phyloP scores from a whole-genome alignment of 2,888 invertebrate species.

The Caenorhabditis panamensis region DNA sequence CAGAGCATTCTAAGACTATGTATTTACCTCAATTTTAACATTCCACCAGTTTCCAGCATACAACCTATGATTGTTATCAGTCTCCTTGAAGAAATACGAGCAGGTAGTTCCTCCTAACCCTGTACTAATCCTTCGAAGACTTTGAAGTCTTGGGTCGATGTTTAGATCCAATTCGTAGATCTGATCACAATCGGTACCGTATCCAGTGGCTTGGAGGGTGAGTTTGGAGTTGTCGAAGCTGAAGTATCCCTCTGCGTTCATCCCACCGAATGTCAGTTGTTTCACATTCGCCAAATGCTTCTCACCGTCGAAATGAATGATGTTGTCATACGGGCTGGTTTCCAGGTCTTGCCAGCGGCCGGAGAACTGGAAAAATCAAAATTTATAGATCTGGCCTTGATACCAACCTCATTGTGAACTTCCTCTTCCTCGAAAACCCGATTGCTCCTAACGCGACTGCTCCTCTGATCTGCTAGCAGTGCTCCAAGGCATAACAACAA shows the following conservation, averaged over 20 bases:
- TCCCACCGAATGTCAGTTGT: conserved; percentile 78
- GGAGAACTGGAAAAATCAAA: conserved; percentile 30
- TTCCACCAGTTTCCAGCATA: conserved; percentile 78
- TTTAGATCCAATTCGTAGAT: conserved; percentile 78
- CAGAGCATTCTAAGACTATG: background rate
- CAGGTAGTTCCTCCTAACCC: conserved; percentile 76
- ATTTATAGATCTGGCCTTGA: too few relatives aligned
- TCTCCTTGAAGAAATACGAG: conserved; percentile 75
- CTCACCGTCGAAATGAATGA: conserved; percentile 70
- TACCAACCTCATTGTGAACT: conserved; percentile 5
- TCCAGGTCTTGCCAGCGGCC: conserved; percentile 67
- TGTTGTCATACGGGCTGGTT: conserved; percentile 64
- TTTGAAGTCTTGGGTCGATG: conserved; percentile 64
- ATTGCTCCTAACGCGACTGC: conserved; percentile 23
- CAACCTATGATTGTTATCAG: conserved; percentile 74
- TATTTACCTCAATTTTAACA: conserved; percentile 54
- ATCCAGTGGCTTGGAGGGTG: conserved; percentile 77
- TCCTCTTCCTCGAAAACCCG: conserved; percentile 36
- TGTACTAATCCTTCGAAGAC: conserved; percentile 68
- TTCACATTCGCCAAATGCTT: conserved; percentile 75
- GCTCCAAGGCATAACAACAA: background rate
- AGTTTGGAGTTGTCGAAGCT: conserved; percentile 76
- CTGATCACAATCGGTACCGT: conserved; percentile 78
- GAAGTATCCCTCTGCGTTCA: conserved; percentile 79
- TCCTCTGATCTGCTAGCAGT: background rate